A percentile compares a stretch with the other conserved stretches of the same genome.
These are phyloP conservation scores for Cylas formicarius DNA, from an alignment of 1,140 invertebrate genomes.

Conservation along the genomic window DNA sequence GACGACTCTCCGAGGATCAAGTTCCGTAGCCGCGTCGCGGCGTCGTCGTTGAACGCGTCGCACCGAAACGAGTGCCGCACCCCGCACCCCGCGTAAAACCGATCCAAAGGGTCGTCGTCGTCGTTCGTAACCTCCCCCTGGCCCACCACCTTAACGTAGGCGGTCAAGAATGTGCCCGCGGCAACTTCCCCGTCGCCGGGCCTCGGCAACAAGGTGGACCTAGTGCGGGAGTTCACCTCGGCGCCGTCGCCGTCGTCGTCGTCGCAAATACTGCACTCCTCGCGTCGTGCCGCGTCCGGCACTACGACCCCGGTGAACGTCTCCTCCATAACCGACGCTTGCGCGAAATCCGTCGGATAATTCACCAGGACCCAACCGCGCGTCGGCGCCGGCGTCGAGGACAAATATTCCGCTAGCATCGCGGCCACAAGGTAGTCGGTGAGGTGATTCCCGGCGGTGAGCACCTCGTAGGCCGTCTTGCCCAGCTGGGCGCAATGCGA, in stretches of 20 bases:
- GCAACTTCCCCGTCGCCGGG: slow-evolving; percentile 11
- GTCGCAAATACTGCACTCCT: slow-evolving; percentile 7
- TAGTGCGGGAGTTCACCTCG: background rate
- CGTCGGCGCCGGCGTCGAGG: slow-evolving; percentile 42
- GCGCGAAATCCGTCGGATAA: slow-evolving; percentile 50
- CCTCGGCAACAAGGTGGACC: slow-evolving; percentile 25
- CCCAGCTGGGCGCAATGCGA: slow-evolving; percentile 48
- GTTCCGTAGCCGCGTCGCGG: slow-evolving; percentile 48
- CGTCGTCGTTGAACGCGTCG: slow-evolving; percentile 45
- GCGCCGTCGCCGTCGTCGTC: background rate
- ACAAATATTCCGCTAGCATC: slow-evolving; percentile 54
- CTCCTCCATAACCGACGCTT: slow-evolving; percentile 51
- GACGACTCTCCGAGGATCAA: slow-evolving; percentile 48
- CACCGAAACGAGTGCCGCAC: slow-evolving; percentile 52
- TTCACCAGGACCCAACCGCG: slow-evolving; percentile 55
- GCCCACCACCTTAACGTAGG: slow-evolving; percentile 48
- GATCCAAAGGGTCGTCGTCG: slow-evolving; percentile 45
- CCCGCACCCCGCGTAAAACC: slow-evolving; percentile 49
- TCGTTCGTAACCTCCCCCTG: slow-evolving; percentile 41
- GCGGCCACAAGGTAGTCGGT: slow-evolving; percentile 48
- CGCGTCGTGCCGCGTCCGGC: slow-evolving; percentile 2
- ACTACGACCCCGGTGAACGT: slow-evolving; percentile 22
- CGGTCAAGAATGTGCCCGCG: slow-evolving; percentile 49
- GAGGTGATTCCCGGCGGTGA: slow-evolving; percentile 47
- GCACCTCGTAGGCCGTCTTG: slow-evolving; percentile 46